Evolutionary conservation across 2,113 vertebrate species (phyloP), one percentile per base, ranked within the genome.

Genomic region (Ceyx cyanopectus): DNA sequence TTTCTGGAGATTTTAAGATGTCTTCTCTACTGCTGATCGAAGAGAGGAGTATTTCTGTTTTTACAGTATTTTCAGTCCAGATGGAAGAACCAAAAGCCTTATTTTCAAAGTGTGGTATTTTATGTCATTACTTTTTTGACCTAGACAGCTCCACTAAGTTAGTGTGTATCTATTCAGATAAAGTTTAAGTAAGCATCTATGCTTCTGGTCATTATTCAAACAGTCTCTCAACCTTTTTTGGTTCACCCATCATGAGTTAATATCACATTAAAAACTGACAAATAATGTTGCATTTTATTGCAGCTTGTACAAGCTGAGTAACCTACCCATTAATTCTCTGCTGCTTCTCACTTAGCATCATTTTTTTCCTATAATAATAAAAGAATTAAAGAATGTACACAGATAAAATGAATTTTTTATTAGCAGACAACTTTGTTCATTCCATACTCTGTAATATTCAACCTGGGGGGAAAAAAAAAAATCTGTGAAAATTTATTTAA

Each of bases 331-430:
- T 92, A 94, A 81, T 95, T 95, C 37, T 92, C 81, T 87, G 30
- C 66, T 81, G 30, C 30, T 85, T 93, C 78, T 82, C 81, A 93
- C 27, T 93, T 92, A 53, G 7, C 63, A 81, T 86, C 80, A 54
- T 81, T 90, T 74, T 86, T 20, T 83, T 90, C 32, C 19, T 58
- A 46, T 66, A 63, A 86, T 16, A 79, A 67, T 74, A 81, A 88
- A 91, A 75, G 10, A 9, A 69, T 32, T 92, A 58, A 90, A 90
- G 37, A 75, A 40, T 54, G 37, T 80, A 85, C 1, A 2, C 50
- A 93, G 37, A 17, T 79, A 93, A 92, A 95, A 93, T 90, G 78
- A 73, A 11, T 14, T 90, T 91, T 93, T 93, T 92, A 73, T 93
- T 89, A 89, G 46, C 61, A 86, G 61, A 84, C 61, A 75, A 27